Evolutionary conservation across 2,797 vertebrate genomes (phyloP).

Genomic region (Oceanodroma leucorhoa): DNA sequence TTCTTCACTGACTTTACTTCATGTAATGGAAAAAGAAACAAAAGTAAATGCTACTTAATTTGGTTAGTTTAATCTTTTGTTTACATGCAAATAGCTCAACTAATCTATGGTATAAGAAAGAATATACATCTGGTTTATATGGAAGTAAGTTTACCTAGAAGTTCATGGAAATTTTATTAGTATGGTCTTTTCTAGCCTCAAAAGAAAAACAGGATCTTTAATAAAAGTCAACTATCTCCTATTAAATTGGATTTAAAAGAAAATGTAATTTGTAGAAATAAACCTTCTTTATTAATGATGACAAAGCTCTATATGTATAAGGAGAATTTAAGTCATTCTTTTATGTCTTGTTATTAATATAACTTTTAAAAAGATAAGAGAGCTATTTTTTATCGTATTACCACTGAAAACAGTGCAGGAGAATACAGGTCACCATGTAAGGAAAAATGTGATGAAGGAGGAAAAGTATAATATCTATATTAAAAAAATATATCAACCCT

Average conservation of each 20-base stretch:
- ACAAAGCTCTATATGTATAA: background rate
- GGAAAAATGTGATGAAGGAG: background rate
- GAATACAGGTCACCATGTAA: background rate
- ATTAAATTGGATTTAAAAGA: conserved; percentile 32
- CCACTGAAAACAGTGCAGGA: background rate
- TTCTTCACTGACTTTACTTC: background rate
- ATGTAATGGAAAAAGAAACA: background rate
- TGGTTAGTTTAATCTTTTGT: background rate
- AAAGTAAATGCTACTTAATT: background rate
- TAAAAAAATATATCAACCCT: background rate
- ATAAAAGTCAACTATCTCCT: background rate
- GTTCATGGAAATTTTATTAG: background rate
- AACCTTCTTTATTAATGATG: conserved; percentile 28
- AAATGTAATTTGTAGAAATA: conserved; percentile 18
- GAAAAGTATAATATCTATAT: background rate
- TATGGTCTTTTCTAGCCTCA: background rate
- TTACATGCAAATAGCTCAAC: background rate
- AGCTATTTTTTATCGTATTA: background rate
- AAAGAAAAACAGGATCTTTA: conserved; percentile 26
- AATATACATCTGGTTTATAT: background rate
- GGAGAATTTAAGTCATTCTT: background rate
- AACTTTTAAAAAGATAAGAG: conserved; percentile 13
- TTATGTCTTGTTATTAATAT: conserved; percentile 3
- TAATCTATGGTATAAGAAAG: background rate
- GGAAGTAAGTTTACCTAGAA: background rate